These are phyloP conservation scores for Scaptomyza hsui DNA, from an alignment of 1,140 invertebrate genomes.

Conservation along the genomic window DNA sequence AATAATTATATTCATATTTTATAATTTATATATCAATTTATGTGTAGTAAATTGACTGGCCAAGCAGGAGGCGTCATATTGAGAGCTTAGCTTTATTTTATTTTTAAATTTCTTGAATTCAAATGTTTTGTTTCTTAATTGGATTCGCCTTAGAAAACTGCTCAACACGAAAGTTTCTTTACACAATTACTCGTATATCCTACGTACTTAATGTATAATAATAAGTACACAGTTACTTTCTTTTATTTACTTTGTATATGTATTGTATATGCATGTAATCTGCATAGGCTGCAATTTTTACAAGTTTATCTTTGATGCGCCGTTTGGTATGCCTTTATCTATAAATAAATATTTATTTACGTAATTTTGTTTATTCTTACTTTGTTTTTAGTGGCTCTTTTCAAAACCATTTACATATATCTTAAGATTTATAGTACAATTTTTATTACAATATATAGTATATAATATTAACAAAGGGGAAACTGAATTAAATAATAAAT, in stretches of 20 bases:
- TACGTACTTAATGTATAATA: constrained; percentile 56
- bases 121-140: background rate
- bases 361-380: constrained; percentile 16
- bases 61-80: constrained; percentile 73
- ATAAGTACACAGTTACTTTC: constrained; percentile 51
- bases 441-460: constrained; percentile 69
- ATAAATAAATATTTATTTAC: constrained; percentile 68
- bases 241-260: constrained; percentile 20
- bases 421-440: constrained; percentile 63
- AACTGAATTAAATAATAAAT: constrained; percentile 52
- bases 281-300: constrained; percentile 67
- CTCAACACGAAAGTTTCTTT: constrained; percentile 43
- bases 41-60: constrained; percentile 66
- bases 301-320: constrained; percentile 42
- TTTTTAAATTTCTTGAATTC: constrained; percentile 33
- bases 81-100: constrained; percentile 57
- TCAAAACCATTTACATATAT: constrained; percentile 55
- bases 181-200: constrained; percentile 55
- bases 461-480: constrained; percentile 37
- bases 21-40: constrained; percentile 48
- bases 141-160: constrained; percentile 9
- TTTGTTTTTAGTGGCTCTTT: constrained; percentile 49
- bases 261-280: constrained; percentile 26
- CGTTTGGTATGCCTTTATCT: constrained; percentile 74
- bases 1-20: constrained; percentile 77